Percentiles rank a stretch among this genome's conserved stretches.
These are phyloP conservation scores for Cataglyphis hispanica DNA, from an alignment of 1,140 invertebrate genomes.

Conservation along the genomic window DNA sequence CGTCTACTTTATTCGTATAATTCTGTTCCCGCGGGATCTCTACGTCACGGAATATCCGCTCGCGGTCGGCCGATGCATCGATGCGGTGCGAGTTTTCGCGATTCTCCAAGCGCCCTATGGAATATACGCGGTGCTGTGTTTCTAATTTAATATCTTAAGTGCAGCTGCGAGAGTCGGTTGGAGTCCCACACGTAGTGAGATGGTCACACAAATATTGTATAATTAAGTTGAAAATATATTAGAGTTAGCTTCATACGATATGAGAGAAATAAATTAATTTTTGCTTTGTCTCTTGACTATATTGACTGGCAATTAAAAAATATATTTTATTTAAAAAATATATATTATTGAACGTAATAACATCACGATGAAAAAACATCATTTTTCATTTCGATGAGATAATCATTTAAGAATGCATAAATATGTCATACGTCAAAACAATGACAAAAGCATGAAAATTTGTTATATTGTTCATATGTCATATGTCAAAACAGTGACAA, in stretches of 20 bases:
- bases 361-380: not conserved
- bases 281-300: not conserved
- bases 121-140: slow-evolving; percentile 20
- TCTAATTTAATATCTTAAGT: slow-evolving; percentile 62
- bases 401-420: no score
- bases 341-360: not conserved
- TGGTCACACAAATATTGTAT: slow-evolving; percentile 35
- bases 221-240: not conserved
- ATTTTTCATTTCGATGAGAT: not conserved
- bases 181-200: not conserved
- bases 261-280: not conserved
- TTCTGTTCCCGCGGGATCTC: slow-evolving; percentile 15
- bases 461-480: no score
- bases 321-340: not conserved
- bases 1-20: slow-evolving; percentile 35
- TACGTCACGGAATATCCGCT: slow-evolving; percentile 29
- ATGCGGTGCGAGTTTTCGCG: slow-evolving; percentile 36
- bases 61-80: slow-evolving; percentile 10
- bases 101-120: slow-evolving; percentile 34
- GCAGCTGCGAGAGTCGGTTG: slow-evolving; percentile 3
- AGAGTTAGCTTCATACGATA: no score
- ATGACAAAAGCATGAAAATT: no score
- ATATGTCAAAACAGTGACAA: no score
- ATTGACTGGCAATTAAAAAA: not conserved
- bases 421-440: no score